Conservation (phyloP, 1,140 invertebrate species). For the Bradynema listronoti region DNA sequence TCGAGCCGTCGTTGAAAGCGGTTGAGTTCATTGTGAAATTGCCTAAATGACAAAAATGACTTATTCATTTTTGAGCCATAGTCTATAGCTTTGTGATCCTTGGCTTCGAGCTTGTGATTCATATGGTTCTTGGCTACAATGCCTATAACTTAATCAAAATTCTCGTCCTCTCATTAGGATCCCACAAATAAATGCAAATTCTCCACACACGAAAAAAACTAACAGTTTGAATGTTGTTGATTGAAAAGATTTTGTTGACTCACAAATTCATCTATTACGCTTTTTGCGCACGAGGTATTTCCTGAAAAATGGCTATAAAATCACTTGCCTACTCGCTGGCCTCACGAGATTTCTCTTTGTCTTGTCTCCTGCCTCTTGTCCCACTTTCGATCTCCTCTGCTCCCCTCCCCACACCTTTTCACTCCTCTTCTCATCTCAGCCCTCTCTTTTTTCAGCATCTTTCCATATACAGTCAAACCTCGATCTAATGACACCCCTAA, state of each 20-base stretch:
- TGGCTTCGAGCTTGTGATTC: not conserved
- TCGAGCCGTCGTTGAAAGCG: too few relatives aligned
- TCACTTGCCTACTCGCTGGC: too few relatives aligned
- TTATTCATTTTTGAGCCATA: slow-evolving; percentile 6
- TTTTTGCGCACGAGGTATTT: too few relatives aligned
- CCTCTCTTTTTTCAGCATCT: not conserved
- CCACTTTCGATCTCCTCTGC: not conserved
- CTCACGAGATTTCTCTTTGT: too few relatives aligned
- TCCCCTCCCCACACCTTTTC: not conserved
- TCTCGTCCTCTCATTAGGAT: too few relatives aligned
- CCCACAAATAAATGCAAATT: too few relatives aligned
- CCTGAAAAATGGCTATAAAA: slow-evolving; percentile 1
- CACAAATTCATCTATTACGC: too few relatives aligned
- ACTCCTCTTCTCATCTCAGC: not conserved
- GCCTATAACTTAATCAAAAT: slow-evolving; percentile 7
- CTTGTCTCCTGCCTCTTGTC: not conserved
- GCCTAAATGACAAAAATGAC: slow-evolving; percentile 4
- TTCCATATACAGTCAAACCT: too few relatives aligned
- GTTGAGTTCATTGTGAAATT: slow-evolving; percentile 10
- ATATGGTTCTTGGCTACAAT: not conserved
- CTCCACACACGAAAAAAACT: too few relatives aligned
- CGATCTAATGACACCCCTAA: too few relatives aligned
- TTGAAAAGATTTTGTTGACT: too few relatives aligned
- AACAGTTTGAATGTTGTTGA: too few relatives aligned
- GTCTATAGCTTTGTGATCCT: slow-evolving; percentile 1